Evolutionary conservation across 1,140 invertebrate species (phyloP), one percentile per base, ranked within the genome.

Genomic region (Cecropterus lyciades): DNA sequence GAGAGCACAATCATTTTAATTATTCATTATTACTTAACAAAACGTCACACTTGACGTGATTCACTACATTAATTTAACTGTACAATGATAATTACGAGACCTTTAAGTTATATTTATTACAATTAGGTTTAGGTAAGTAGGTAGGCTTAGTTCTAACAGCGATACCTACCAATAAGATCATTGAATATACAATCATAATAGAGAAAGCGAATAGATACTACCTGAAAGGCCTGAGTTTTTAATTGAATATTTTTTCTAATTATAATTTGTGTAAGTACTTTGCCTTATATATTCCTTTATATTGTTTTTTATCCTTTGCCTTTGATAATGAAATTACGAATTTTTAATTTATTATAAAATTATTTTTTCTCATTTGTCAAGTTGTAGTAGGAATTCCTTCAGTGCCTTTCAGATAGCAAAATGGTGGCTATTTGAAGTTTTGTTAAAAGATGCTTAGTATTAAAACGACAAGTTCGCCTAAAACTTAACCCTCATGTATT

Each of bases 1-100:
- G 86, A 87, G 87, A 92, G 89, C 87, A 89, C 88, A 92, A 91
- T 87, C 83, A 92, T 86, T 77, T 84, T n/a, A 86, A 85, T 89
- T 82, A 89, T 86, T 87, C 82, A 89, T 87, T 84, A 88, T 88
- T 76, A 87, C 89, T 89, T 90, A 89, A 87, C 84, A 84, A 87
- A 84, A 84, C 76, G 74, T 85, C 84, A 88, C 85, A 89, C 84
- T 75, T 82, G 78, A 82, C 84, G 83, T 80, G 83, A 84, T 66
- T 83, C 80, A 85, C 85, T 89, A 90, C 83, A 86, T 90, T 89
- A 89, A 85, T 88, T 89, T 89, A 90, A 80, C 87, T 92, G 87
- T 90, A 92, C 87, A 92, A 81, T 86, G 85, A 87, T 85, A 84
- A 82, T 89, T 89, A 85, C 81, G 85, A 90, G 84, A 88, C 86